Evolutionary conservation across 2,113 vertebrate genomes (phyloP).

Genomic region (Ciconia boyciana): DNA sequence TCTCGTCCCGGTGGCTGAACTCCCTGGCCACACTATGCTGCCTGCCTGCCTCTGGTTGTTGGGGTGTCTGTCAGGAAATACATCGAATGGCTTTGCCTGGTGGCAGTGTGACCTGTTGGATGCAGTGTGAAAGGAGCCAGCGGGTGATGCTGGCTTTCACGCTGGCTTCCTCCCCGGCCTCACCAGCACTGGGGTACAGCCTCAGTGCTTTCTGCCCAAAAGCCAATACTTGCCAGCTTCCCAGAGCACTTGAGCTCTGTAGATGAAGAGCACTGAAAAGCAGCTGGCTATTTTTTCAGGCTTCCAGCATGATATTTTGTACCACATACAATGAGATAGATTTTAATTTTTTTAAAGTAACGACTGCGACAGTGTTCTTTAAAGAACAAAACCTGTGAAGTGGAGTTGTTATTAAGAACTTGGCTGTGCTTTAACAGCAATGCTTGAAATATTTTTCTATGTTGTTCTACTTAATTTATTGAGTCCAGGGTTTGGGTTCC

Average conservation of each 20-base stretch:
- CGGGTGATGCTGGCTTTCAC: neutral
- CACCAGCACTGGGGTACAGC: neutral
- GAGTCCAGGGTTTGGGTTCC: neutral
- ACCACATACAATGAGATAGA: neutral
- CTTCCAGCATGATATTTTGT: constrained; percentile 1
- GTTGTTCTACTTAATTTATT: neutral
- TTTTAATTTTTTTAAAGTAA: neutral
- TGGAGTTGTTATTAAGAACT: neutral
- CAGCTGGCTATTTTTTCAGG: constrained; percentile 24
- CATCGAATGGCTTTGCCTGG: neutral
- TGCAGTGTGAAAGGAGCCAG: neutral
- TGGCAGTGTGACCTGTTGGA: neutral
- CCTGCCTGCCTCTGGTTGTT: rapidly evolving
- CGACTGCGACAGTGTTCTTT: neutral
- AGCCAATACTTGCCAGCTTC: neutral
- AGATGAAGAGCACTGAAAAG: neutral
- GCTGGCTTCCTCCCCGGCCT: neutral
- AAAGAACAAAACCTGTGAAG: constrained; percentile 3
- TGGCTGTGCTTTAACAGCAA: neutral
- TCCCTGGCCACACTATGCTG: rapidly evolving
- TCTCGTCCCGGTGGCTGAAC: neutral
- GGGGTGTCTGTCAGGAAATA: neutral
- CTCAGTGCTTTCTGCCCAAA: neutral
- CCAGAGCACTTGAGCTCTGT: neutral
- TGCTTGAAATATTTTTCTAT: neutral